Conservation (phyloP, 2,113 vertebrate genomes). For the Upupa epops region DNA sequence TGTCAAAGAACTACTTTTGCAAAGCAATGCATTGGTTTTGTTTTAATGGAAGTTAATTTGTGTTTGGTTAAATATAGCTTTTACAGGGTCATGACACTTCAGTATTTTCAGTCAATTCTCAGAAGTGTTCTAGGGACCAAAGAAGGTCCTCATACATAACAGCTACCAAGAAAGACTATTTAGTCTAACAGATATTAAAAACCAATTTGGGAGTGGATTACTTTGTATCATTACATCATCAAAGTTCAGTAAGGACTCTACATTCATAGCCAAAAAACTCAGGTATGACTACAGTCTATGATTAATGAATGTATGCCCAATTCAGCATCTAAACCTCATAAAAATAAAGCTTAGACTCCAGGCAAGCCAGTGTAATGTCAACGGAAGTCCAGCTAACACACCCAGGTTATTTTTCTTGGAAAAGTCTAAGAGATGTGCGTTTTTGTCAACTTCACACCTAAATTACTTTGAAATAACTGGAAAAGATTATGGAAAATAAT, state of each 20-base stretch:
- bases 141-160: not conserved
- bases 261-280: fast-evolving
- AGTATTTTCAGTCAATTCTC: not conserved
- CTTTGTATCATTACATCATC: not conserved
- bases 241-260: not conserved
- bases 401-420: not conserved
- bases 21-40: not conserved
- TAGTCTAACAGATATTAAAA: not conserved
- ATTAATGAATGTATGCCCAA: not conserved
- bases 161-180: not conserved
- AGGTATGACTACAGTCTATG: not conserved
- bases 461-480: not conserved
- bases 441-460: not conserved
- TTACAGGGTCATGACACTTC: not conserved
- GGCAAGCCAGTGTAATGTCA: not conserved
- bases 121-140: not conserved
- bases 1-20: not conserved
- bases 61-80: not conserved
- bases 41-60: not conserved
- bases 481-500: not conserved
- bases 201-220: fast-evolving
- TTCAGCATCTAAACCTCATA: not conserved
- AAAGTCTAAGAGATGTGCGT: not conserved
- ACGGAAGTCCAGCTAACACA: not conserved
- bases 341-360: not conserved